Percentiles rank a stretch among this genome's conserved stretches.
Evolutionary conservation across 2,888 invertebrate genomes (phyloP).

Genomic region (Ceraclea dissimilis): DNA sequence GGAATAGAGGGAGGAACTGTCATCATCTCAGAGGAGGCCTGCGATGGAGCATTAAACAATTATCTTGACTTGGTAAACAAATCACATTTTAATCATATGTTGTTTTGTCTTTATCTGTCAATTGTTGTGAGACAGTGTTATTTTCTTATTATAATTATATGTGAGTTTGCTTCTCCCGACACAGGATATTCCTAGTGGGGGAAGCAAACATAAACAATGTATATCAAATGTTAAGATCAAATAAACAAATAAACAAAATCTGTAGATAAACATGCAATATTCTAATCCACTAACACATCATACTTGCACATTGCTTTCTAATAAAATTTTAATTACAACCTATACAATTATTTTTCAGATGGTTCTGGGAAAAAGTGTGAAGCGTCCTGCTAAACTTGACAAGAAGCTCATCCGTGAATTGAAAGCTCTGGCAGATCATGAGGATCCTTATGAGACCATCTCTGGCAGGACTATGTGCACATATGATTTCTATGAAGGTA

Average conservation of each 20-base stretch:
- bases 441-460: conserved; percentile 81
- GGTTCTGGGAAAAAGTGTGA: conserved; percentile 74
- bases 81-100: neutral
- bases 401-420: conserved; percentile 72
- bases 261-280: too few species aligned
- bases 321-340: too few species aligned
- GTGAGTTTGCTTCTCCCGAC: too few species aligned
- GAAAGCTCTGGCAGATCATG: conserved; percentile 61
- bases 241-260: too few species aligned
- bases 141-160: neutral
- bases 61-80: conserved; percentile 71
- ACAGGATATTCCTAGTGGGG: too few species aligned
- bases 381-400: conserved; percentile 79
- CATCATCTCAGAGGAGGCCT: conserved; percentile 84
- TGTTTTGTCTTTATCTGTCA: too few species aligned
- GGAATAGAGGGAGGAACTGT: conserved; percentile 91
- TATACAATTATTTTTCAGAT: conserved; percentile 53
- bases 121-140: too few species aligned
- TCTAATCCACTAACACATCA: too few species aligned
- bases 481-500: conserved; percentile 96
- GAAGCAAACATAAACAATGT: too few species aligned
- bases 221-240: too few species aligned
- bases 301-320: too few species aligned
- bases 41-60: conserved; percentile 79
- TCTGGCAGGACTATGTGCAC: conserved; percentile 94